A percentile compares a stretch with the other conserved stretches of the same genome.
Conservation (phyloP, 2,888 invertebrate genomes). For the Hofmannophila pseudospretella region DNA sequence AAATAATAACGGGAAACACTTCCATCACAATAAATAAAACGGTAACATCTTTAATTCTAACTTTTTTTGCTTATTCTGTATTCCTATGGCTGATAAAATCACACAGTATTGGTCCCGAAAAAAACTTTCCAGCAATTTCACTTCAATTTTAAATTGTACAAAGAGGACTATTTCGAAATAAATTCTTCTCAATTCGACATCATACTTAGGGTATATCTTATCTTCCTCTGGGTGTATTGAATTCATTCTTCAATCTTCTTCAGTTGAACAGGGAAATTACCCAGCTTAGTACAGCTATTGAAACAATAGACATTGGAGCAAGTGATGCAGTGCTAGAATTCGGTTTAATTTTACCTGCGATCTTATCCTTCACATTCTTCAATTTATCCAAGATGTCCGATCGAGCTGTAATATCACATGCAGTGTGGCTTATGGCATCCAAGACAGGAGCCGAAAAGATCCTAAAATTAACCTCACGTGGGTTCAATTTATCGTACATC, state of each 20-base stretch:
- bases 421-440: conserved; percentile 84
- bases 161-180: no score
- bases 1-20: conserved; percentile 3
- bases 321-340: conserved; percentile 21
- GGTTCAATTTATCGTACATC: conserved; percentile 81
- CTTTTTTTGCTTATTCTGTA: neutral
- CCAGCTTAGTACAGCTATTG: conserved; percentile 34
- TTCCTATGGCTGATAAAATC: neutral
- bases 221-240: no score
- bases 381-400: conserved; percentile 76
- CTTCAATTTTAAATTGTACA: no score
- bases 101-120: neutral
- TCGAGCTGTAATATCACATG: conserved; percentile 80
- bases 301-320: conserved; percentile 30
- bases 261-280: conserved; percentile 13
- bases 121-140: no score
- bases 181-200: no score
- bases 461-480: conserved; percentile 83
- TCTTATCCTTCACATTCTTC: conserved; percentile 58
- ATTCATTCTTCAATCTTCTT: no score
- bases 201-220: no score
- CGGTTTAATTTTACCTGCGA: conserved; percentile 40
- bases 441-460: conserved; percentile 82
- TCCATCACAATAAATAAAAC: neutral
- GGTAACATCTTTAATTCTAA: neutral